These are phyloP conservation scores for Mnemiopsis leidyi DNA, from an alignment of 37 sponge, comb jelly and placozoan genomes.

Conservation along the genomic window DNA sequence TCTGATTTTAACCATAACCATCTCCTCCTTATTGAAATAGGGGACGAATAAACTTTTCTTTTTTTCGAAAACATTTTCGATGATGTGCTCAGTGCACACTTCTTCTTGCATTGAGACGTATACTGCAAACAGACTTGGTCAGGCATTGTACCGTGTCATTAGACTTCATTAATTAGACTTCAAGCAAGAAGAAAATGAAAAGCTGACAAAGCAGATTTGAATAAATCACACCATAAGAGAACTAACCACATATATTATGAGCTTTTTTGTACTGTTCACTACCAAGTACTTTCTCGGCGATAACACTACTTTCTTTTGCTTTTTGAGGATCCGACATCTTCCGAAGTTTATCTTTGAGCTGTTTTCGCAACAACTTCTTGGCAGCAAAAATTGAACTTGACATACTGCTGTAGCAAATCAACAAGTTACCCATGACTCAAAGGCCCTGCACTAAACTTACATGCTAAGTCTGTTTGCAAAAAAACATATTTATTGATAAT, in stretches of 20 bases:
- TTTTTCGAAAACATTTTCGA: background rate
- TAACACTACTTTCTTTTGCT: background rate
- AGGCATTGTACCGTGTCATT: too few species aligned
- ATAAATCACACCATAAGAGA: too few species aligned
- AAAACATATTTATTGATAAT: background rate
- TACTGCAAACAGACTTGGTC: too few species aligned
- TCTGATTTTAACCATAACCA: conserved; percentile 32
- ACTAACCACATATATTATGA: conserved; percentile 48
- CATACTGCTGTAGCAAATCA: too few species aligned
- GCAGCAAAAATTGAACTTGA: conserved; percentile 44
- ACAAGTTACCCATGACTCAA: too few species aligned
- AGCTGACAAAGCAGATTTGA: too few species aligned
- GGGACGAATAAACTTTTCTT: conserved; percentile 48
- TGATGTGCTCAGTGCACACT: background rate
- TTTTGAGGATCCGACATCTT: background rate
- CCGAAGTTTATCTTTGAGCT: background rate
- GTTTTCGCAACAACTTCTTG: conserved; percentile 11
- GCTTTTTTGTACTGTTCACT: background rate
- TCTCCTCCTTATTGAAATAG: conserved; percentile 50
- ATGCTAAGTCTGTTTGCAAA: background rate
- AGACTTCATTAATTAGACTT: too few species aligned
- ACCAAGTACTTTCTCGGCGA: background rate
- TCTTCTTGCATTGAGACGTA: conserved; percentile 48
- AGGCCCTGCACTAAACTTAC: too few species aligned
- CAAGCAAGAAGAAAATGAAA: too few species aligned